Conservation (phyloP, 2,888 invertebrate species). For the Crossocerus cetratus region DNA sequence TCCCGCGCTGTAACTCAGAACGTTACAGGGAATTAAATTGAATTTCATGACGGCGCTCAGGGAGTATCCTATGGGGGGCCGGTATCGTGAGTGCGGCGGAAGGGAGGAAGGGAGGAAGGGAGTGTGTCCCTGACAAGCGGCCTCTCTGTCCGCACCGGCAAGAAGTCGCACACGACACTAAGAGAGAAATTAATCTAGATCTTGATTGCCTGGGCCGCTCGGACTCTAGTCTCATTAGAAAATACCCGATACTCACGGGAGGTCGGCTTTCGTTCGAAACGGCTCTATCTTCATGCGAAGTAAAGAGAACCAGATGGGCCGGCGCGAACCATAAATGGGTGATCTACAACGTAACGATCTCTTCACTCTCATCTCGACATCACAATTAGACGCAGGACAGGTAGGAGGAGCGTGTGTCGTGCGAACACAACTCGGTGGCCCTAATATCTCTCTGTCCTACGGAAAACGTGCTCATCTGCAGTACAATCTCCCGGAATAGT, state of each 20-base stretch:
- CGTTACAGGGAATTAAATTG: neutral
- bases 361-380: constrained; percentile 65
- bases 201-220: constrained; percentile 12
- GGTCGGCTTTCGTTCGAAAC: constrained; percentile 70
- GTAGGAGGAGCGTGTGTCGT: constrained; percentile 36
- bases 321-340: constrained; percentile 65
- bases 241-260: constrained; percentile 70
- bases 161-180: constrained; percentile 15
- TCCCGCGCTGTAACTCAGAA: neutral
- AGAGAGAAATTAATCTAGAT: constrained; percentile 45
- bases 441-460: neutral
- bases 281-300: constrained; percentile 66
- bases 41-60: neutral
- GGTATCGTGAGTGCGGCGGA: no score
- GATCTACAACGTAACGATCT: constrained; percentile 65
- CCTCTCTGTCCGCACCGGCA: no score
- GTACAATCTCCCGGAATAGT: neutral
- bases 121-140: no score
- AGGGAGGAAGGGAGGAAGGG: no score
- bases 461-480: no score
- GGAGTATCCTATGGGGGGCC: no score
- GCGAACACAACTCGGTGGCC: constrained; percentile 39
- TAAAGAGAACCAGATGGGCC: constrained; percentile 55
- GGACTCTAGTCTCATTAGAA: constrained; percentile 50
- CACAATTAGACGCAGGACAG: constrained; percentile 62